Evolutionary conservation across 1,140 invertebrate species (phyloP), one percentile per base, ranked within the genome.

Genomic region (Penaeus japonicus): DNA sequence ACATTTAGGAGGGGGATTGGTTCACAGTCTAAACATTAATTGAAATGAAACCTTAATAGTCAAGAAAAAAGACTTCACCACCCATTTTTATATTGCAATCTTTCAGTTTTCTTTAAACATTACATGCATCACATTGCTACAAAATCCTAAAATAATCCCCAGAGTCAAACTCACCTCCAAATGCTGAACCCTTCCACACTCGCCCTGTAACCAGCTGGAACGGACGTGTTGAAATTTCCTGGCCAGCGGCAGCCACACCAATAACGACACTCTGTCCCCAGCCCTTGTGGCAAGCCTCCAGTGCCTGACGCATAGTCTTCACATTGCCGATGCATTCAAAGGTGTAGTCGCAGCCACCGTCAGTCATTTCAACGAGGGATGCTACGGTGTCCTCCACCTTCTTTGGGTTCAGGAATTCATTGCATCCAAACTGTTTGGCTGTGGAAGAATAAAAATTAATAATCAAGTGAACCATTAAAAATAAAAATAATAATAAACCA

Each of bases 311-410:
- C 99, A 99, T 99, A 4, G 96, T 97, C 75, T 96, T 93, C 0
- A 99, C 96, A 94, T 99, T 99, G 85, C 99, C 99, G 92, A 99
- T 96, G 93, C 99, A 99, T 93, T 99, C 99, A 93, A 99, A 99
- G 5, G 98, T 99, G 92, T 96, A 99, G 93, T 99, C 99, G 79
- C 98, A 94, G 39, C 99, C 99, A 84, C 99, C 99, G 94, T 99
- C 97, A 22, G 97, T 99, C 91, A 97, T 93, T 91, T 98, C 97
- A 47, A 98, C 94, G 7, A 99, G 92, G 32, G 97, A 96, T 47
- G 47, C 47, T 47, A 47, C 47, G 4, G 47, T 47, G 47, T 47
- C 47, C 4, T 47, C 47, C 10, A 47, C 92, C 91, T 88, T 81
- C 39, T 78, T 78, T 73, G 98, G 98, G 93, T 99, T 99, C 0